phyloP scores from a whole-genome alignment of 23 tunicate genomes.

The Styela plicata region DNA sequence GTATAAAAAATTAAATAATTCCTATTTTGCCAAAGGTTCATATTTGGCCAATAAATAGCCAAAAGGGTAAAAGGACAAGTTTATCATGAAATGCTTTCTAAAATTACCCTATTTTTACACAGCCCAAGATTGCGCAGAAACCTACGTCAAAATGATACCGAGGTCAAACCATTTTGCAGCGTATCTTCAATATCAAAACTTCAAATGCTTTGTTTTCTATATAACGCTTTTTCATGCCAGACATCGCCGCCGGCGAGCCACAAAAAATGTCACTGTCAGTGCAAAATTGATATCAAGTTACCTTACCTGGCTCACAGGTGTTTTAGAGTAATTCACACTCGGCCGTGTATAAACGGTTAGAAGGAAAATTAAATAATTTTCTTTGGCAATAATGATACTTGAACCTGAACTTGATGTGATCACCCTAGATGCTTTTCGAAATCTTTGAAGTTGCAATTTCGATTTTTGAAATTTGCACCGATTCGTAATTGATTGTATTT shows the following conservation, averaged over 20 bases:
- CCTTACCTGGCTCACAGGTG: background rate
- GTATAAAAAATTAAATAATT: too few species aligned
- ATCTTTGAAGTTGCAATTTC: background rate
- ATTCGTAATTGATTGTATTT: too few species aligned
- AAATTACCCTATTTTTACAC: too few species aligned
- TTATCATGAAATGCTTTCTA: too few species aligned
- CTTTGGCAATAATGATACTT: background rate
- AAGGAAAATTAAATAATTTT: too few species aligned
- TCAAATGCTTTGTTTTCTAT: background rate
- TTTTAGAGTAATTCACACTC: background rate
- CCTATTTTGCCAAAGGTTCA: too few species aligned
- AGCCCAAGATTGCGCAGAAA: background rate
- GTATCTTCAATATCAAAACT: background rate
- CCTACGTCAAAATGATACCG: background rate
- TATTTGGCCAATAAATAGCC: too few species aligned
- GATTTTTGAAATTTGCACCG: too few species aligned
- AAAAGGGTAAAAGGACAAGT: too few species aligned
- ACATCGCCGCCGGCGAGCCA: background rate
- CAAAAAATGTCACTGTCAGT: background rate
- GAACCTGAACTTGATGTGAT: background rate
- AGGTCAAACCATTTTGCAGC: background rate
- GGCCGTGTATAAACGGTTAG: too few species aligned
- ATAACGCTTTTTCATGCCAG: background rate
- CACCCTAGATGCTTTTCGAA: background rate
- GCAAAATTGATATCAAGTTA: background rate